Evolutionary conservation across 2,888 invertebrate genomes (phyloP).

Genomic region (Apamea epomidion): DNA sequence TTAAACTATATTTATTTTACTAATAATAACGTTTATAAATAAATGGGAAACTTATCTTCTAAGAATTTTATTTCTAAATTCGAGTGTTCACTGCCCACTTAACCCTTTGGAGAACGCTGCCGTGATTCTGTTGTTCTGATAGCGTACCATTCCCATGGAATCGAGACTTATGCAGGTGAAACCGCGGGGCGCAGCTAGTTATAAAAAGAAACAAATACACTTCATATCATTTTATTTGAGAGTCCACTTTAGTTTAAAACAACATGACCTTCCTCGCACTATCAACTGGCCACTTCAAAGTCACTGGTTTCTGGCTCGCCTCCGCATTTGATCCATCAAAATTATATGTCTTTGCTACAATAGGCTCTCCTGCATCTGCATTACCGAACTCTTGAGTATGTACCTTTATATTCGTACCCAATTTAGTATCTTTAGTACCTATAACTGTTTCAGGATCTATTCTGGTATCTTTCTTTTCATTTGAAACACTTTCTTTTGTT

Average conservation of each 20-base stretch:
- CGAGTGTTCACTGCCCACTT: no score
- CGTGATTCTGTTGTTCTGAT: no score
- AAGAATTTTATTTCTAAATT: not conserved
- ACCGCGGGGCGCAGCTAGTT: no score
- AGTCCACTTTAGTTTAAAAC: not conserved
- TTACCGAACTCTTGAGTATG: conserved; percentile 35
- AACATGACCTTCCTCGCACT: conserved; percentile 38
- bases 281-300: not conserved
- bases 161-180: no score
- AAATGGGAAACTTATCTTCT: not conserved
- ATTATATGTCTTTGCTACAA: conserved; percentile 37
- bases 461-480: not conserved
- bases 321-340: not conserved
- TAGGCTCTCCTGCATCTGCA: not conserved
- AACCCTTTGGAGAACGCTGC: no score
- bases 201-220: not conserved
- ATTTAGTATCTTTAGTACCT: not conserved
- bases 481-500: not conserved
- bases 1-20: not conserved
- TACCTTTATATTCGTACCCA: not conserved
- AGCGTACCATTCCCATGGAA: no score
- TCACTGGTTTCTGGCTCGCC: accelerated
- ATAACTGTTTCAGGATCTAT: not conserved
- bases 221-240: conserved; percentile 10
- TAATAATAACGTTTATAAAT: not conserved